Percentiles rank a stretch among this genome's conserved stretches.
Conservation (phyloP, 2,113 vertebrate genomes). For the Thryonomys swinderianus region DNA sequence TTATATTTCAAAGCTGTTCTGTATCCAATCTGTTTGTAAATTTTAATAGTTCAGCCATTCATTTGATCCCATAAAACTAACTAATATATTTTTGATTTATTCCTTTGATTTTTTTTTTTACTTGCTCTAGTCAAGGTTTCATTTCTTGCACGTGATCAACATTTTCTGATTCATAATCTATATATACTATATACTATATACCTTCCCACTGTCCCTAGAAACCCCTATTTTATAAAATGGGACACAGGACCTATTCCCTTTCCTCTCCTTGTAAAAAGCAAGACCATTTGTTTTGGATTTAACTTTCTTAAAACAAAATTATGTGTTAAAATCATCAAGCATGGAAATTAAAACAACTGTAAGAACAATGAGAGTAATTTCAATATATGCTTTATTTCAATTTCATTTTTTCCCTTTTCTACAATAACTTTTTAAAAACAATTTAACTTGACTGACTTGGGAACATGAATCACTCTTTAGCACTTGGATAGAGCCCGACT, state of each 20-base stretch:
- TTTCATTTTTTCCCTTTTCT: background rate
- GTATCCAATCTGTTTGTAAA: background rate
- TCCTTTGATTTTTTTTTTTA: background rate
- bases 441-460: conserved; percentile 2
- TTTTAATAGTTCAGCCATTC: background rate
- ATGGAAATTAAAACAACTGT: conserved; percentile 40
- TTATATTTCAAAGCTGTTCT: background rate
- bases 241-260: background rate
- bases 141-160: background rate
- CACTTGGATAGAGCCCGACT: conserved; percentile 44
- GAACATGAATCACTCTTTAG: conserved; percentile 59
- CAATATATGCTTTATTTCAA: background rate
- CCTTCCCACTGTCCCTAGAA: background rate
- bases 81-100: background rate
- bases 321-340: background rate
- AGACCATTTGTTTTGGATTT: conserved; percentile 20
- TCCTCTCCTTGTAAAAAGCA: background rate
- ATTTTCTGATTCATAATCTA: background rate
- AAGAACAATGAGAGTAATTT: conserved; percentile 5
- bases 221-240: background rate
- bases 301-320: conserved; percentile 12
- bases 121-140: background rate
- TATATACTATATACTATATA: background rate
- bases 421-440: background rate
- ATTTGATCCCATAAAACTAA: background rate